These are phyloP conservation scores for Philotrypesis tridentata DNA, from an alignment of 1,140 invertebrate genomes.

Conservation along the genomic window DNA sequence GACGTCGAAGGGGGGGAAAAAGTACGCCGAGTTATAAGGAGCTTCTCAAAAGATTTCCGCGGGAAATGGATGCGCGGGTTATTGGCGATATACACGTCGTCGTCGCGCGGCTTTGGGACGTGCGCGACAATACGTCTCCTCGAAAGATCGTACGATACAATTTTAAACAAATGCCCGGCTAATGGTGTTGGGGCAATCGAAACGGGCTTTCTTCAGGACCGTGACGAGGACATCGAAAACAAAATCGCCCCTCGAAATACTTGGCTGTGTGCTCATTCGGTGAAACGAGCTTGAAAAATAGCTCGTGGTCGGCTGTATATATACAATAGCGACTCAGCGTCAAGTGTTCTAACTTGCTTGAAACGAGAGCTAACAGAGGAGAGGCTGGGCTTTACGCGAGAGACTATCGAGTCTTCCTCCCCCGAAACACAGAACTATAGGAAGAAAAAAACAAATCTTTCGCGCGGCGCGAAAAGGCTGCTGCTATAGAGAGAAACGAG, in stretches of 20 bases:
- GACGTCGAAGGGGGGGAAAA: neutral
- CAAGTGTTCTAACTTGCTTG: conserved; percentile 34
- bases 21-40: neutral
- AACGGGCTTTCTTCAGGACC: neutral
- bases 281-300: neutral
- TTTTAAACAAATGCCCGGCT: too few relatives aligned
- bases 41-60: neutral
- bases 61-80: neutral
- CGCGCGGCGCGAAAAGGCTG: neutral
- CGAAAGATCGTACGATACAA: neutral
- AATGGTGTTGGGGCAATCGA: too few relatives aligned
- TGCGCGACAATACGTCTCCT: too few relatives aligned
- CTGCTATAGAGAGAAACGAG: neutral
- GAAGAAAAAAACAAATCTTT: conserved; percentile 12
- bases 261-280: neutral
- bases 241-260: neutral
- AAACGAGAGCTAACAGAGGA: conserved; percentile 39
- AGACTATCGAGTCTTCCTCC: neutral
- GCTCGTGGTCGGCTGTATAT: too few relatives aligned
- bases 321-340: too few relatives aligned
- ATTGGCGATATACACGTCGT: neutral
- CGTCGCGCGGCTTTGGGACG: too few relatives aligned
- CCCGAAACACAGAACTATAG: neutral
- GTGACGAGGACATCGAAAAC: neutral
- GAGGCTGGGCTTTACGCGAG: conserved; percentile 25